Conservation (phyloP, 2,113 vertebrate species). For the Paradisaea rubra region DNA sequence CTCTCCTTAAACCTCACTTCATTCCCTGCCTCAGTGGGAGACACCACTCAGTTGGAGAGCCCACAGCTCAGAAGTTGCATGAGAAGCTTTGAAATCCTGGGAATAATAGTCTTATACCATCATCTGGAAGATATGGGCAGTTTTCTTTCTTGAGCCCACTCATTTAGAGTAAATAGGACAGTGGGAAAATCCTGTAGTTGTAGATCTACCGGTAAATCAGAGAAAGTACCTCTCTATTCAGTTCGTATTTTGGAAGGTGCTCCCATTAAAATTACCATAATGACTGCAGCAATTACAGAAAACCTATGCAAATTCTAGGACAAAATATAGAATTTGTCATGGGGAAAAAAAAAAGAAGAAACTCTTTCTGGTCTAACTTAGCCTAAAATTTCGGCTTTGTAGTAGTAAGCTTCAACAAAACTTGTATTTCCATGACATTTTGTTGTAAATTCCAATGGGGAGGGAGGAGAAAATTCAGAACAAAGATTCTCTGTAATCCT, state of each 20-base stretch:
- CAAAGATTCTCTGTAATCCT: conserved; percentile 1
- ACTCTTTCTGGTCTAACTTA: neutral
- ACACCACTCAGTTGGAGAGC: neutral
- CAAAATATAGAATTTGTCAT: neutral
- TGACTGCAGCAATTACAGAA: neutral
- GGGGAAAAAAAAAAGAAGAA: neutral
- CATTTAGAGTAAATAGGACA: neutral
- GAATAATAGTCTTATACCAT: neutral
- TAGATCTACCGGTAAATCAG: neutral
- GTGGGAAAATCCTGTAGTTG: neutral
- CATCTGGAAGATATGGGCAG: neutral
- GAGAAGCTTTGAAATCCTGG: neutral
- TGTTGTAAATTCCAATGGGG: neutral
- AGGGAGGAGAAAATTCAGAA: neutral
- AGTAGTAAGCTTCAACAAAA: neutral
- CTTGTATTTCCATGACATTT: neutral
- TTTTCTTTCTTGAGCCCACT: neutral
- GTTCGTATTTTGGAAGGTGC: neutral
- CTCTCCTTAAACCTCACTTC: neutral
- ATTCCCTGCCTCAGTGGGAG: neutral
- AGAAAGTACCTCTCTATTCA: neutral
- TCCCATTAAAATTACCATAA: neutral
- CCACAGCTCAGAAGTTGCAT: neutral
- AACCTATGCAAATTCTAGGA: neutral
- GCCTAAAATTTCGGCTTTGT: neutral